Evolutionary conservation across 2,888 invertebrate species (phyloP).

Genomic region (Kryphioiulus occultus): DNA sequence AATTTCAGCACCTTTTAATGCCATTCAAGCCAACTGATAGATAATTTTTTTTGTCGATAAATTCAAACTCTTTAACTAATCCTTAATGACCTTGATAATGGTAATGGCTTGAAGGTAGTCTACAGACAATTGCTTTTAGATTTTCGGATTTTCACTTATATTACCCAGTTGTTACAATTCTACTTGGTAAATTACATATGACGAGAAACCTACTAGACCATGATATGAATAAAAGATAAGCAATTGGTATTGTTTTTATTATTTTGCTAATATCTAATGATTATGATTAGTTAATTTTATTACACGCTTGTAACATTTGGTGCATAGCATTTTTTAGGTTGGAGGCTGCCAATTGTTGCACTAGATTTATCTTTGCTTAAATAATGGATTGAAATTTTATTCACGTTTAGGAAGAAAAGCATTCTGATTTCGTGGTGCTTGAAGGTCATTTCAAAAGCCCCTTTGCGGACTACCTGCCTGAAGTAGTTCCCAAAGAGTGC

Average conservation of each 20-base stretch:
- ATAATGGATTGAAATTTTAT: constrained; percentile 50
- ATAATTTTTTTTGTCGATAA: not conserved
- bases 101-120: not conserved
- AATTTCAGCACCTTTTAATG: too few species aligned
- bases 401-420: constrained; percentile 72
- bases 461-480: constrained; percentile 80
- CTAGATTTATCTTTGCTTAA: not conserved
- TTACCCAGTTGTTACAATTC: not conserved
- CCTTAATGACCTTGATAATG: not conserved
- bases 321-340: not conserved
- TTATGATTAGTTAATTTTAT: not conserved
- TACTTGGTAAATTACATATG: too few species aligned
- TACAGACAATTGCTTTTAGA: too few species aligned
- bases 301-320: not conserved
- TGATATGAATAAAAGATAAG: too few species aligned
- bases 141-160: not conserved
- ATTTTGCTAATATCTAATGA: not conserved
- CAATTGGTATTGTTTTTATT: too few species aligned
- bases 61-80: not conserved
- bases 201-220: too few species aligned
- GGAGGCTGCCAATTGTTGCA: not conserved
- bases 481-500: constrained; percentile 83
- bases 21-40: too few species aligned
- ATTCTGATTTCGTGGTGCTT: constrained; percentile 75
- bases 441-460: constrained; percentile 91